Base-by-base conservation (phyloP, 1,140 invertebrate species). In the Metaphire vulgaris region DNA sequence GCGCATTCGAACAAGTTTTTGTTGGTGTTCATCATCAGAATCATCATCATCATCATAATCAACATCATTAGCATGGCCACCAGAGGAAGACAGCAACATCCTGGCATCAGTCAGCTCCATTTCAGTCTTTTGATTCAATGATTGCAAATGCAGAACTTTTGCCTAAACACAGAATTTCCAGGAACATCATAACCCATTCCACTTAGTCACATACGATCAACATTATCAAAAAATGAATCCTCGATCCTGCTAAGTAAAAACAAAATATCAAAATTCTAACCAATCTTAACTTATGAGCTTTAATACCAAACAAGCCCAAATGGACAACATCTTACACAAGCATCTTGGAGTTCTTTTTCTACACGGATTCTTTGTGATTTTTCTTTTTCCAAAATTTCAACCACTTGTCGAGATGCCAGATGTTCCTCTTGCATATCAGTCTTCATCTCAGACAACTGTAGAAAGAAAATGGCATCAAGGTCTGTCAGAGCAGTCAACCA, bases 351-450 rank as follows among this genome's bases (percentile, higher is more conserved):
- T 83, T 96, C 93, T 80, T 92, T 91, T 82, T 95, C 93, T 0
- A 96, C 87, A 41, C 85, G 83, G 82, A 88, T 84, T 74, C 87
- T 85, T 72, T 88, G 86, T 1, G 85, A 81, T 65, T 86, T 86
- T 80, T 98, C 95, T 0, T 92, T 91, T 82, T 96, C 93, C 33
- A 97, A 89, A 26, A 94, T 89, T 82, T 97, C 94, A 0, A 92
- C 90, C 0, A 94, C 93, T 76, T 95, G 88, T 12, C 91, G 92
- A 2, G 94, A 91, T 0, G 93, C 93, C 12, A 93, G 92, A 80
- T 95, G 92, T 84, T 97, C 95, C 82, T 97, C 95, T 1, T 92
- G 91, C 75, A 96, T 88, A 84, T 97, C 95, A 41, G 92, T 93
- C 56, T 92, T 92, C 85, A 96, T 90, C 85, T 97, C 94, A 80